Percentiles rank a stretch among this genome's conserved stretches.
These are phyloP conservation scores for Drosophila sordidula DNA, from an alignment of 2,888 invertebrate species.

Conservation along the genomic window DNA sequence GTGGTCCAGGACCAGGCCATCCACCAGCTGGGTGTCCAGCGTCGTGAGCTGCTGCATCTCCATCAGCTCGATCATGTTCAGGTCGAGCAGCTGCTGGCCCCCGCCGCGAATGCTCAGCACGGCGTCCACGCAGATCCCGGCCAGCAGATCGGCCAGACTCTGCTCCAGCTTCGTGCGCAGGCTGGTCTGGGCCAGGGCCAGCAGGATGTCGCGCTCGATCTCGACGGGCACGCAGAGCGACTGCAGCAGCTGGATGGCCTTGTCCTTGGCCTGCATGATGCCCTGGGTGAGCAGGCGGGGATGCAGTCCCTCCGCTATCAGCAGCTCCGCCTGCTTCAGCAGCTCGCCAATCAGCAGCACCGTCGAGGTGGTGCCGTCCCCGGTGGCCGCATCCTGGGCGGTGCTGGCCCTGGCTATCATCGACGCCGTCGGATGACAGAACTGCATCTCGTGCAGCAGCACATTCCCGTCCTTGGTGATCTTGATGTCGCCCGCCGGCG, in stretches of 20 bases:
- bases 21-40: conserved; percentile 91
- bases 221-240: conserved; percentile 92
- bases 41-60: conserved; percentile 97
- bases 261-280: conserved; percentile 94
- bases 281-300: conserved; percentile 96
- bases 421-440: conserved; percentile 99
- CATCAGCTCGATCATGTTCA: conserved; percentile 99
- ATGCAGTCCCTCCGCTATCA: conserved; percentile 95
- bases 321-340: conserved; percentile 97
- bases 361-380: conserved; percentile 99
- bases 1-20: conserved; percentile 97
- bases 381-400: conserved; percentile 98
- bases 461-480: conserved; percentile 99
- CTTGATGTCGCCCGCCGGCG: conserved; percentile 99
- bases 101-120: conserved; percentile 91
- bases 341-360: conserved; percentile 98
- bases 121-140: conserved; percentile 96
- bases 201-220: conserved; percentile 87
- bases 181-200: conserved; percentile 95
- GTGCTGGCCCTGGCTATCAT: conserved; percentile 98
- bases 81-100: conserved; percentile 88
- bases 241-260: conserved; percentile 94
- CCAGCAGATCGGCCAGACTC: conserved; percentile 93
- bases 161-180: conserved; percentile 95
- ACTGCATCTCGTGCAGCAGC: conserved; percentile 99